Evolutionary conservation across 64 coral and sea anemone genomes (phyloP), one percentile per base, ranked within the genome.

Genomic region (Platygyra sinensis): DNA sequence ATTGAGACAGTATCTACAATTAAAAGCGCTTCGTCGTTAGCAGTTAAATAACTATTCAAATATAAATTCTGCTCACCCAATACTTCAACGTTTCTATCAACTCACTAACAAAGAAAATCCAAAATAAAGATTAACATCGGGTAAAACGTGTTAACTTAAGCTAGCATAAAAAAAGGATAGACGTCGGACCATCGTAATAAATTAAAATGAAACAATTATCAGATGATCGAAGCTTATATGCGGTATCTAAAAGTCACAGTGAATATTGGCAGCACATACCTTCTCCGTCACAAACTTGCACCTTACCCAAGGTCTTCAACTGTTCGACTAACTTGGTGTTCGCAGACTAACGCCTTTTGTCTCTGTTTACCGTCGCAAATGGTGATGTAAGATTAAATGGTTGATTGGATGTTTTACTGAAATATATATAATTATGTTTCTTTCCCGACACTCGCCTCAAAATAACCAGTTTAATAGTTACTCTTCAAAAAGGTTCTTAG

Each of bases 371-470:
- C 52, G 78, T 80, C 13, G 55, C 4, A 80, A 28, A 59, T 60
- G 54, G 54, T 80, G 78, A 80, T 62, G 78, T 80, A 80, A 80
- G 78, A 80, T 60, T 80, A 62, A 80, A 80, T 29, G 78, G 51
- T 80, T 61, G 78, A 55, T 32, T 80, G 55, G 55, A 6, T n/a
- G n/a, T 80, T 79, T 61, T 80, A 2, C 13, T 61, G 15, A 61
- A 80, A 80, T 61, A 80, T 80, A 80, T 62, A 80, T 80, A 18
- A 32, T 16, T 61, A 62, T 57, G 54, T 80, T 31, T 80, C 61
- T 13, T 30, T 31, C 54, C 55, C 19, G 2, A 13, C 59, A 69
- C 65, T 25, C 4, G 29, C 10, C 20, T 69, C 65, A 69, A 69
- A 69, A 69, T n/a, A 69, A 69, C 22, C 22, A 69, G 22, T 69